Evolutionary conservation across 2,113 vertebrate species (phyloP), one percentile per base, ranked within the genome.

Genomic region (Psephotus haematonotus): DNA sequence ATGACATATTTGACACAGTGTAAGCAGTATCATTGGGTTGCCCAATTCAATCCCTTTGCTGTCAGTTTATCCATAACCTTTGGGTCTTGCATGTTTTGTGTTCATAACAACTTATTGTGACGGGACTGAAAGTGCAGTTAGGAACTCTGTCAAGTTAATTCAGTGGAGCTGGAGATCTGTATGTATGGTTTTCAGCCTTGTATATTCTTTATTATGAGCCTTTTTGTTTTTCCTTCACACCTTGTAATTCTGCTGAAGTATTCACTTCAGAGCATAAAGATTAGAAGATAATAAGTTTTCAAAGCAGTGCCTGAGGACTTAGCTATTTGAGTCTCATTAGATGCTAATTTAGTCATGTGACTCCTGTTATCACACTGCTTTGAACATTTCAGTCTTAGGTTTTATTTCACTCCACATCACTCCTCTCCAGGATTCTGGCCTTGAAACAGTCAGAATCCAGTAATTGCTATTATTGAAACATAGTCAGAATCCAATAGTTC

Each of bases 331-430:
- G 65, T 94, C 91, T 94, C 72, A 94, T 95, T 94, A 93, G 90
- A 96, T 96, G 82, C 85, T 91, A 50, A 93, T 94, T 94, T 75
- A 71, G 44, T 93, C 95, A 93, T 53, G 70, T 96, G 93, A 96
- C 77, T 95, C 14, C 49, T 91, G 49, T 91, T 94, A 94, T 76
- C 80, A 69, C 69, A 59, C 62, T 79, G 39, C 82, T 96, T 96
- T 91, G 80, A 96, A 86, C 74, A 72, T 88, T 92, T 94, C 80
- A 57, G 3, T 96, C 68, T 78, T 75, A 55, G 83, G 81, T 92
- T 96, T 92, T 93, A 85, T 93, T 95, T 94, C 76, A 63, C 12
- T 16, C 43, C 67, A 82, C 41, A 82, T 65, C 10, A 82, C 74
- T 91, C 35, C 50, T 92, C 53, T 88, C 57, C 33, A 35, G 57